These are phyloP conservation scores for Nymphalis polychloros DNA, from an alignment of 2,888 invertebrate genomes.

Conservation along the genomic window DNA sequence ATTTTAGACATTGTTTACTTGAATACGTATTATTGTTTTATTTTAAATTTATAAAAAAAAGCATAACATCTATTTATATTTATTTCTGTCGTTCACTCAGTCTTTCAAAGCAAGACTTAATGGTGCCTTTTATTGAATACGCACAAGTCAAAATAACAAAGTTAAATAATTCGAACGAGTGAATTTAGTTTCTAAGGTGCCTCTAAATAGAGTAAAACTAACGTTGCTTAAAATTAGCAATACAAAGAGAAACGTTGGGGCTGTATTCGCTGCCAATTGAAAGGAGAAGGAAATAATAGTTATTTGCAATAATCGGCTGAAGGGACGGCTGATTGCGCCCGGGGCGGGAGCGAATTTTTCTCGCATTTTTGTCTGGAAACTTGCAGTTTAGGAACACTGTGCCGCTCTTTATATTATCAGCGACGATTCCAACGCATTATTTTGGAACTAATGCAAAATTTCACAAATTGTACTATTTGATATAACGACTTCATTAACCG, in stretches of 20 bases:
- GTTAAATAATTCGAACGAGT: constrained; percentile 29
- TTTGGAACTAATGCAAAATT: not conserved
- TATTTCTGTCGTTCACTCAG: not conserved
- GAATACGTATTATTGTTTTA: not conserved
- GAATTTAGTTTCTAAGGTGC: constrained; percentile 39
- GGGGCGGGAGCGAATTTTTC: constrained; percentile 61
- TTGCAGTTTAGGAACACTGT: constrained; percentile 44
- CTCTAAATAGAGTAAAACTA: constrained; percentile 63
- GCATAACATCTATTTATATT: not conserved
- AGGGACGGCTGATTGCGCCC: constrained; percentile 79
- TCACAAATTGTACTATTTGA: not conserved
- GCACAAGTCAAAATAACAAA: not conserved
- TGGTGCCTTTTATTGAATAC: not conserved
- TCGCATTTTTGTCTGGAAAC: constrained; percentile 58
- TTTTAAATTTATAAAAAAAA: not conserved
- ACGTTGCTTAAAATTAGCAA: constrained; percentile 70
- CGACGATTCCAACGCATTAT: not conserved
- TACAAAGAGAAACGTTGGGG: constrained; percentile 53
- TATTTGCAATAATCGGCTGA: constrained; percentile 75
- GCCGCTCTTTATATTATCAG: not conserved
- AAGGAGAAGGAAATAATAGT: constrained; percentile 74
- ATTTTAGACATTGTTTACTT: not conserved
- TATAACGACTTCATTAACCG: not conserved
- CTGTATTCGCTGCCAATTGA: constrained; percentile 69
- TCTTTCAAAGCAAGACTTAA: not conserved